phyloP scores from a whole-genome alignment of 2,888 invertebrate genomes.

The Dendrolimus houi region DNA sequence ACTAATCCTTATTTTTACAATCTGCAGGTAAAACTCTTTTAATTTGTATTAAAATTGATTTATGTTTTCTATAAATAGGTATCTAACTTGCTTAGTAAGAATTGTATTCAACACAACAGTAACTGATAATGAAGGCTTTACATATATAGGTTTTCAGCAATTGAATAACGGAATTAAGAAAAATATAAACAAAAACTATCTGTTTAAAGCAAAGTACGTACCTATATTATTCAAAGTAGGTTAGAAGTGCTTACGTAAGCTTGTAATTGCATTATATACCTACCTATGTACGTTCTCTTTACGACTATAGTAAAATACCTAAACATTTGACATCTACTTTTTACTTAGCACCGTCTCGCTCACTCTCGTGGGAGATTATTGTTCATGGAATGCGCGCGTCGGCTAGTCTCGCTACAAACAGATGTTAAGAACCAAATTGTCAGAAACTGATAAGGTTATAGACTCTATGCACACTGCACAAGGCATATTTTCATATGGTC shows the following conservation, averaged over 20 bases:
- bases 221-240: constrained; percentile 45
- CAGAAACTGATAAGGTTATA: constrained; percentile 9
- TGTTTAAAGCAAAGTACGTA: constrained; percentile 8
- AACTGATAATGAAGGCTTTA: too few species aligned
- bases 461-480: constrained; percentile 22
- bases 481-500: constrained; percentile 29
- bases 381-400: constrained; percentile 73
- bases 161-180: not conserved
- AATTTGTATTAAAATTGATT: too few species aligned
- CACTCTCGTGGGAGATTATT: constrained; percentile 59
- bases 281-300: constrained; percentile 65
- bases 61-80: too few species aligned
- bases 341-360: constrained; percentile 60
- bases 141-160: too few species aligned
- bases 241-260: constrained; percentile 63
- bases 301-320: constrained; percentile 68
- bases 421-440: constrained; percentile 36
- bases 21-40: too few species aligned
- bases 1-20: too few species aligned
- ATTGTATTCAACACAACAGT: too few species aligned
- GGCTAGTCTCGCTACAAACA: constrained; percentile 61
- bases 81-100: too few species aligned
- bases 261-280: constrained; percentile 67
- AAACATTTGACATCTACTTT: constrained; percentile 74
- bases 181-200: not conserved